A percentile compares a stretch with the other conserved stretches of the same genome.
Evolutionary conservation across 2,113 vertebrate species (phyloP).

Genomic region (Phocoena sinus): DNA sequence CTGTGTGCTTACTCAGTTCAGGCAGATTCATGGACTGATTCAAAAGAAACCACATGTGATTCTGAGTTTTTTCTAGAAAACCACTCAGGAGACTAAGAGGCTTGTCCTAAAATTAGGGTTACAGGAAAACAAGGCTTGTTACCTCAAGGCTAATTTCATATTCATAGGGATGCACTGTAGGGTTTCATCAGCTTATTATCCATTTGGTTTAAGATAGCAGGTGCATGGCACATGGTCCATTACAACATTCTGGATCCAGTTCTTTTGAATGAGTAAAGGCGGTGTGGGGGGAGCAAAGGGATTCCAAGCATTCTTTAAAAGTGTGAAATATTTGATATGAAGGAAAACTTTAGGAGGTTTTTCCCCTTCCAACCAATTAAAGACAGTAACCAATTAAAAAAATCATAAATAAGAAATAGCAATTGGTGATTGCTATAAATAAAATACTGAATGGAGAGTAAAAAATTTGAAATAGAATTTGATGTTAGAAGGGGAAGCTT

Average conservation of each 20-base stretch:
- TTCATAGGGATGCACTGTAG: not conserved
- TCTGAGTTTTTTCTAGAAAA: slow-evolving; percentile 12
- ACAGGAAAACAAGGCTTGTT: not conserved
- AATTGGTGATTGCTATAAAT: not conserved
- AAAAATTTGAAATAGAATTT: not conserved
- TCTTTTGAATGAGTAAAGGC: not conserved
- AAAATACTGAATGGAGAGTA: not conserved
- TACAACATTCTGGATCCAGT: not conserved
- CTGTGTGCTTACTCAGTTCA: not conserved
- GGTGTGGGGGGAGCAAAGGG: not conserved
- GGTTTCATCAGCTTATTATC: not conserved
- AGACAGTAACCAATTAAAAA: not conserved
- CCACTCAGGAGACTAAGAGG: not conserved
- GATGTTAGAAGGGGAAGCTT: not conserved
- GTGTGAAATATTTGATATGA: not conserved
- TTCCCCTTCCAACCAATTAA: not conserved
- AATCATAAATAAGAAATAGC: not conserved
- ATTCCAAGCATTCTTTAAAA: not conserved
- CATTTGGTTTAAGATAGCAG: not conserved
- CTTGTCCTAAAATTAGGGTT: not conserved
- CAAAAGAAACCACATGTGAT: not conserved
- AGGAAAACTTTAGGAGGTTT: not conserved
- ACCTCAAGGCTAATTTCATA: not conserved
- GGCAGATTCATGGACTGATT: not conserved
- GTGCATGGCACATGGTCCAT: not conserved